A percentile compares a stretch with the other conserved stretches of the same genome.
Conservation (phyloP, 2,888 invertebrate genomes). For the Eupithecia inturbata region DNA sequence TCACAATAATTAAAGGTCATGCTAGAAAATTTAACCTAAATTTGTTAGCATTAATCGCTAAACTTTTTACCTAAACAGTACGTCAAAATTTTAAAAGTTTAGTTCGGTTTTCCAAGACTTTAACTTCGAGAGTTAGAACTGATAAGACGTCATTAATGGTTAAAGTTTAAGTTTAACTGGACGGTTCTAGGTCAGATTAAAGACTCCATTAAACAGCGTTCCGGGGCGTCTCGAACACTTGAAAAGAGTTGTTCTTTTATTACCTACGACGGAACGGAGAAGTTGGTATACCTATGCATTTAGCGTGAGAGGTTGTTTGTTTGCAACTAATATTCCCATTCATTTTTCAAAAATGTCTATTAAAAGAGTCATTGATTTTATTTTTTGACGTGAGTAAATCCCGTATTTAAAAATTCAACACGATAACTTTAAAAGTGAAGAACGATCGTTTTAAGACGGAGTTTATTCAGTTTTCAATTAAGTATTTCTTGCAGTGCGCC, state of each 20-base stretch:
- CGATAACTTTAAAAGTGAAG: too few species aligned
- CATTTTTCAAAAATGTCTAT: neutral
- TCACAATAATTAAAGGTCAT: neutral
- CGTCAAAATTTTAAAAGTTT: neutral
- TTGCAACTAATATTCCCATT: neutral
- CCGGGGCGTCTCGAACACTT: neutral
- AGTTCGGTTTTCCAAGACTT: neutral
- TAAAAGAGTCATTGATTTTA: too few species aligned
- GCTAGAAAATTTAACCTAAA: too few species aligned
- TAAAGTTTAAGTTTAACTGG: constrained; percentile 45
- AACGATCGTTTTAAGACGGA: too few species aligned
- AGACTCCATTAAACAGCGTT: neutral
- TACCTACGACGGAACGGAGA: neutral
- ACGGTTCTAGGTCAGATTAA: constrained; percentile 13
- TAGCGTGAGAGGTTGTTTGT: neutral
- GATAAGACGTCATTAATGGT: constrained; percentile 46
- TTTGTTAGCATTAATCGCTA: neutral
- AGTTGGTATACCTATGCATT: neutral
- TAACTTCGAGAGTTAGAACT: constrained; percentile 41
- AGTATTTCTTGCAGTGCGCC: too few species aligned
- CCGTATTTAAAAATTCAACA: too few species aligned
- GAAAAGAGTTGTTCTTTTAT: neutral
- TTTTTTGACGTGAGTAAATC: too few species aligned
- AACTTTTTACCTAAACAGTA: neutral
- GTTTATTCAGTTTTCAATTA: too few species aligned